These are phyloP conservation scores for Elephas maximus DNA, from an alignment of 2,113 vertebrate genomes.

Conservation along the genomic window DNA sequence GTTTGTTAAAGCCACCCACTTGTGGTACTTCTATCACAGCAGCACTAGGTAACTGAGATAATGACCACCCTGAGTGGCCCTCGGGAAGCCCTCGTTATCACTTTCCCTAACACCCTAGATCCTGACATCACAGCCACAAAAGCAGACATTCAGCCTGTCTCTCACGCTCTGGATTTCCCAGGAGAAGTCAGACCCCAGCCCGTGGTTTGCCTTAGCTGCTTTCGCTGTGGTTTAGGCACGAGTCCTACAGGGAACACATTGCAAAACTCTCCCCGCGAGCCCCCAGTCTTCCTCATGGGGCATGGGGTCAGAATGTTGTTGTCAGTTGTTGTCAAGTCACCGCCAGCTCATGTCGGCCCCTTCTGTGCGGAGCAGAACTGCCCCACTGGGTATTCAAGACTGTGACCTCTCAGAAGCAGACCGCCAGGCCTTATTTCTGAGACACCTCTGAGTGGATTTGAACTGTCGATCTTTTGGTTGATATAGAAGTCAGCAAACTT, in stretches of 20 bases:
- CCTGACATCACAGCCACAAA: neutral
- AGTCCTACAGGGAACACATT: neutral
- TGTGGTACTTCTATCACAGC: too few relatives aligned
- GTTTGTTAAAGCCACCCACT: too few relatives aligned
- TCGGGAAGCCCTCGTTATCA: neutral
- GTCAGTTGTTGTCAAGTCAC: neutral
- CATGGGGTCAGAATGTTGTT: neutral
- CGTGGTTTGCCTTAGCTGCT: fast-evolving
- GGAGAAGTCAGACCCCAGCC: neutral
- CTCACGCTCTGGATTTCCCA: neutral
- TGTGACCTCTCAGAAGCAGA: too few relatives aligned
- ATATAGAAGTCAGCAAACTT: too few relatives aligned
- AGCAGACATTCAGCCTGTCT: neutral
- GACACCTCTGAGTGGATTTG: too few relatives aligned
- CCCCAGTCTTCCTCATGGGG: neutral
- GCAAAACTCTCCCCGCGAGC: neutral
- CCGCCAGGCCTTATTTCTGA: too few relatives aligned
- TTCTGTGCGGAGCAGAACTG: too few relatives aligned
- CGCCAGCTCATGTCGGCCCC: too few relatives aligned
- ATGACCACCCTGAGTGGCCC: neutral
- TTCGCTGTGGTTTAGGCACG: neutral
- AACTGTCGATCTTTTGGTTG: too few relatives aligned
- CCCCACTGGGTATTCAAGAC: too few relatives aligned
- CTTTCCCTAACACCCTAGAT: neutral
- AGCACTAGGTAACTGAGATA: too few relatives aligned